Percentiles rank a stretch among this genome's conserved stretches.
phyloP scores from a whole-genome alignment of 2,888 invertebrate genomes.

The Volucella bombylans region DNA sequence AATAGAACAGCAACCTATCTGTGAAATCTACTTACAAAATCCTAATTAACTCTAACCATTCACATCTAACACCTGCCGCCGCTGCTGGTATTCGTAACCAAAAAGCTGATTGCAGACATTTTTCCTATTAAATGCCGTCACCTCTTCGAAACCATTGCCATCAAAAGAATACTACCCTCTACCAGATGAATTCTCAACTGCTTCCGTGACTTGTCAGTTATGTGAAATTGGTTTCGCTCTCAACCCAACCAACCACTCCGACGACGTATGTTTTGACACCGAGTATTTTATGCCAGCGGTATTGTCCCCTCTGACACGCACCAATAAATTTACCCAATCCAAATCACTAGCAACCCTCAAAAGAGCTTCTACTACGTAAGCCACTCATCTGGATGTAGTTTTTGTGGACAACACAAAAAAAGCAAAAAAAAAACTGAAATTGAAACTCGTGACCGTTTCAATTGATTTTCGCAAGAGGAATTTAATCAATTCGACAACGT shows the following conservation, averaged over 20 bases:
- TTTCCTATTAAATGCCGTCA: too few species aligned
- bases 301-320: slow-evolving; percentile 66
- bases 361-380: slow-evolving; percentile 30
- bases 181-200: slow-evolving; percentile 21
- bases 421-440: slow-evolving; percentile 28
- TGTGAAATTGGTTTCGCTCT: slow-evolving; percentile 64
- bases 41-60: too few species aligned
- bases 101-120: too few species aligned
- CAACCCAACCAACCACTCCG: slow-evolving; percentile 15
- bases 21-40: too few species aligned
- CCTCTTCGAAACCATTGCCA: background rate
- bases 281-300: slow-evolving; percentile 67
- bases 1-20: too few species aligned
- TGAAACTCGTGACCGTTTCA: slow-evolving; percentile 66
- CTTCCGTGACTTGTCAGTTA: slow-evolving; percentile 73
- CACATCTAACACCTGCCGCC: too few species aligned
- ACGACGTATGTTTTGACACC: slow-evolving; percentile 62
- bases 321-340: slow-evolving; percentile 56
- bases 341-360: background rate
- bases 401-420: slow-evolving; percentile 36
- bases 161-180: slow-evolving; percentile 9
- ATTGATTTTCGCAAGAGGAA: slow-evolving; percentile 46
- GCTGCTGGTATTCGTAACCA: too few species aligned
- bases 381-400: slow-evolving; percentile 42
- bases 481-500: slow-evolving; percentile 44